These are phyloP conservation scores for Clanis bilineata DNA, from an alignment of 2,888 invertebrate species.

Conservation along the genomic window DNA sequence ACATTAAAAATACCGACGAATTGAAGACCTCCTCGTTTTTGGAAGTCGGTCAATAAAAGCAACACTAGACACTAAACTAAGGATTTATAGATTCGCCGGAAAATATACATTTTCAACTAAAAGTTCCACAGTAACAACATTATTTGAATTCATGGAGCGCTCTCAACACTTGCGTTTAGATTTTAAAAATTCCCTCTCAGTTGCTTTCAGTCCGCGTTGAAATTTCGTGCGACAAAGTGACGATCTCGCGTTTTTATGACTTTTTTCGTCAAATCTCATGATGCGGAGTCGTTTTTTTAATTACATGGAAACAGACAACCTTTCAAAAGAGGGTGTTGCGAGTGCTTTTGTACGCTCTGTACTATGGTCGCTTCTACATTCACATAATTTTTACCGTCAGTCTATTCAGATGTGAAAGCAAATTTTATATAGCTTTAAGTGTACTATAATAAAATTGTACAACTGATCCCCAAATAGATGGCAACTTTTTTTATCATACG, in stretches of 20 bases:
- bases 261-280: constrained; percentile 4
- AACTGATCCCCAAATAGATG: no score
- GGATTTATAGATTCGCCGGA: not conserved
- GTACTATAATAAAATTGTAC: no score
- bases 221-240: constrained; percentile 14
- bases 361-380: not conserved
- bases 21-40: no score
- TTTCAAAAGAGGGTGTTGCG: not conserved
- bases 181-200: constrained; percentile 27
- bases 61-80: not conserved
- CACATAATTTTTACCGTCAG: no score
- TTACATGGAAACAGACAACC: not conserved
- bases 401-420: no score
- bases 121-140: constrained; percentile 12
- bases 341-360: constrained; percentile 12
- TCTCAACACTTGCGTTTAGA: constrained; percentile 26
- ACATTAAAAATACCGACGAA: no score
- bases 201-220: constrained; percentile 22
- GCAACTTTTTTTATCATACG: no score
- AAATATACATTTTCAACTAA: constrained; percentile 16
- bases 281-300: constrained; percentile 6
- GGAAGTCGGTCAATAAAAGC: not conserved
- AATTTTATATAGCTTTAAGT: no score
- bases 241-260: constrained; percentile 4
- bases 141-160: constrained; percentile 19